A percentile compares a stretch with the other conserved stretches of the same genome.
These are phyloP conservation scores for Pica pica DNA, from an alignment of 2,113 vertebrate species.

Conservation along the genomic window DNA sequence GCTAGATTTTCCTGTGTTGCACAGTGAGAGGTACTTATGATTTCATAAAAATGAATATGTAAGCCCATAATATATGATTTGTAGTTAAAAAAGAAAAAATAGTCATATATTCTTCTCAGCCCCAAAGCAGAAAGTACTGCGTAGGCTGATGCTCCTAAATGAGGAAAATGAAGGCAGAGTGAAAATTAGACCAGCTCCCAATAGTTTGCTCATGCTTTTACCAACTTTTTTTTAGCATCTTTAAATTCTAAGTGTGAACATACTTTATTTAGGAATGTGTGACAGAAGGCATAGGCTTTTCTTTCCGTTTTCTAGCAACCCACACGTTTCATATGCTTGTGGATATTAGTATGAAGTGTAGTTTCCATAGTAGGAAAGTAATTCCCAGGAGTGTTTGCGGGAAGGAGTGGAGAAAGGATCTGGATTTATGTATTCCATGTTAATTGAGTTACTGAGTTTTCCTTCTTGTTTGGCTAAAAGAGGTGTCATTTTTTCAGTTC, in stretches of 20 bases:
- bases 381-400: background rate
- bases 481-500: background rate
- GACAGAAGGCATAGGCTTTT: slow-evolving; percentile 53
- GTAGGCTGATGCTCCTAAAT: background rate
- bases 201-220: slow-evolving; percentile 27
- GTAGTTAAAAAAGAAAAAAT: background rate
- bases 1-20: background rate
- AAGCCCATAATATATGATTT: background rate
- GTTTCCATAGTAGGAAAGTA: background rate
- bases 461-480: background rate
- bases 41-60: background rate
- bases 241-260: slow-evolving; percentile 23
- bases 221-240: background rate
- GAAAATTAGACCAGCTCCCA: slow-evolving; percentile 36
- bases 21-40: background rate
- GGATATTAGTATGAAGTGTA: background rate
- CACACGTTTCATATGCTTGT: background rate
- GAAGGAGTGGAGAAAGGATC: background rate
- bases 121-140: background rate
- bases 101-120: background rate
- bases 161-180: background rate
- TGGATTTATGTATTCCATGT: background rate
- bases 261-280: slow-evolving; percentile 28
- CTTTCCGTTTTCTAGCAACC: background rate
- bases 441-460: background rate